These are phyloP conservation scores for Chaenocephalus aceratus DNA, from an alignment of 2,113 vertebrate species.

Conservation along the genomic window DNA sequence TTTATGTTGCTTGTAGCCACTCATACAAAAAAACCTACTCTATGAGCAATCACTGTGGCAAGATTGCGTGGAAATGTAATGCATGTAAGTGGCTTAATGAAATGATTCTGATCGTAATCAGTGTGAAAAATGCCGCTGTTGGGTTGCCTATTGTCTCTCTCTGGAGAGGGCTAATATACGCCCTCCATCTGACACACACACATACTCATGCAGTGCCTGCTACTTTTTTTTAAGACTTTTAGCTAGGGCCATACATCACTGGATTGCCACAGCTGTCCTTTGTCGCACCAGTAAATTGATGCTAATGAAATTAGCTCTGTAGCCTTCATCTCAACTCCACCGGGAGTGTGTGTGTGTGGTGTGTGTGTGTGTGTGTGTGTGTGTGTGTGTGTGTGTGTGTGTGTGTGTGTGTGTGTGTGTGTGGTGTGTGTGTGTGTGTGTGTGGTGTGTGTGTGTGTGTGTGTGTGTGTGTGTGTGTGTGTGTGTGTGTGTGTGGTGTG, in stretches of 20 bases:
- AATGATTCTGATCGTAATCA: constrained; percentile 56
- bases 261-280: constrained; percentile 70
- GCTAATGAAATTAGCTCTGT: constrained; percentile 82
- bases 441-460: constrained; percentile 17
- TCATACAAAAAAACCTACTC: constrained; percentile 23
- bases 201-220: not conserved
- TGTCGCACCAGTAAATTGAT: constrained; percentile 77
- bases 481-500: too few species aligned
- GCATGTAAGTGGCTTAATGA: constrained; percentile 49
- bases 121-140: constrained; percentile 13
- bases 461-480: constrained; percentile 17
- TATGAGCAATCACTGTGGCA: constrained; percentile 10
- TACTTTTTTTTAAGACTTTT: constrained; percentile 26
- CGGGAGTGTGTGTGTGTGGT: constrained; percentile 27
- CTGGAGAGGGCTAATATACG: constrained; percentile 39
- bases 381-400: not conserved
- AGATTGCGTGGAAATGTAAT: constrained; percentile 26
- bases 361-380: not conserved
- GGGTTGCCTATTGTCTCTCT: constrained; percentile 31
- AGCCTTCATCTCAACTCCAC: constrained; percentile 71
- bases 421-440: too few species aligned
- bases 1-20: constrained; percentile 41
- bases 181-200: constrained; percentile 24
- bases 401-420: constrained; percentile 16
- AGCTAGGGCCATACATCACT: constrained; percentile 56